Conservation (phyloP, 2,888 invertebrate genomes). For the Lycophotia porphyrea region DNA sequence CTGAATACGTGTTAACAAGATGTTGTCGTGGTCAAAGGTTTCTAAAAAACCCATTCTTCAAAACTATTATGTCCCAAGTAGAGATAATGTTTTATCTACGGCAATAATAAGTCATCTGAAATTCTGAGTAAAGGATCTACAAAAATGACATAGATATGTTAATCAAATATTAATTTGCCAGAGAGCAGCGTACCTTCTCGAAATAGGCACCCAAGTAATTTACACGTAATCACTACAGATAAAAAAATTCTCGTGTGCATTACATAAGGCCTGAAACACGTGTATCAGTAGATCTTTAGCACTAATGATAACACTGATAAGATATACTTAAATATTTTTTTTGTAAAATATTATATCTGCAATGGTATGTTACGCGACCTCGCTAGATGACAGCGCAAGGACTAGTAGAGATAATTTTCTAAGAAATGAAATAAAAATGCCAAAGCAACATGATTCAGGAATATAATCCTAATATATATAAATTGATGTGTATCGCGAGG, state of each 20-base stretch:
- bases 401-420: conserved; percentile 10
- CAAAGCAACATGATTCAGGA: too few relatives aligned
- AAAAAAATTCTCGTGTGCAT: conserved; percentile 37
- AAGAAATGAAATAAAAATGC: not conserved
- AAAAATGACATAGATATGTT: not conserved
- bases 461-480: too few relatives aligned
- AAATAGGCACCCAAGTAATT: not conserved
- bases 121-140: not conserved
- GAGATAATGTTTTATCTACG: not conserved
- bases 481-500: too few relatives aligned
- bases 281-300: conserved; percentile 18
- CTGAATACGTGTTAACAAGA: too few relatives aligned
- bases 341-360: conserved; percentile 40
- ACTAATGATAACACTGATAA: conserved; percentile 46
- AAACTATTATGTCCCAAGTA: not conserved
- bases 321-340: not conserved
- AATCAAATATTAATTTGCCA: not conserved
- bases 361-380: conserved; percentile 28
- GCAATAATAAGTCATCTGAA: not conserved
- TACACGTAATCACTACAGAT: conserved; percentile 33
- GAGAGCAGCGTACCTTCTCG: not conserved
- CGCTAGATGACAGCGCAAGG: conserved; percentile 21
- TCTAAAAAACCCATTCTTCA: too few relatives aligned
- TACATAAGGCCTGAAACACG: conserved; percentile 44
- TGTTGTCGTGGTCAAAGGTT: too few relatives aligned